phyloP scores from a whole-genome alignment of 2,113 vertebrate species.

The Chaetura pelagica region DNA sequence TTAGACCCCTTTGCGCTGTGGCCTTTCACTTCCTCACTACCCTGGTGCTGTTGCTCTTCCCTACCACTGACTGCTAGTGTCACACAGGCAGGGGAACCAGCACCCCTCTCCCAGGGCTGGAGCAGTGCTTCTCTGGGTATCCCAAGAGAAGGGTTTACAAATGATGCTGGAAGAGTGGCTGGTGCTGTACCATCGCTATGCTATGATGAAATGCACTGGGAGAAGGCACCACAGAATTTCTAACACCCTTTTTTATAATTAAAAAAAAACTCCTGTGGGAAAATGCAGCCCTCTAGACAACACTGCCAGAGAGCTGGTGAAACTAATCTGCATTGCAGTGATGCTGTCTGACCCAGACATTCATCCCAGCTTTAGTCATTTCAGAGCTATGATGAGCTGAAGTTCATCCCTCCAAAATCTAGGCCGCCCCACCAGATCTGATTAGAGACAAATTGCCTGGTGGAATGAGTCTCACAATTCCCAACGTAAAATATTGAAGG shows the following conservation, averaged over 20 bases:
- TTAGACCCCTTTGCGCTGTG: accelerated
- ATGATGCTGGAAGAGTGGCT: background rate
- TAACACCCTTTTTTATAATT: background rate
- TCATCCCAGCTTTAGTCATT: background rate
- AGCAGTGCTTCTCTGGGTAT: background rate
- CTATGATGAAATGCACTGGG: background rate
- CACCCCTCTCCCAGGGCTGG: background rate
- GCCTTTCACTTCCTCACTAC: background rate
- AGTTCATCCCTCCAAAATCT: background rate
- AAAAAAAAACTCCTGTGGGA: background rate
- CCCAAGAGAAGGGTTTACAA: background rate
- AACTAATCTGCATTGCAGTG: slow-evolving; percentile 9
- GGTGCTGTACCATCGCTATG: accelerated
- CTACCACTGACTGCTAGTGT: background rate
- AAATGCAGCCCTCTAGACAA: background rate
- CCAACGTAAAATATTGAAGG: background rate
- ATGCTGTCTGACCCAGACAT: background rate
- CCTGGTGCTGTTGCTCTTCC: background rate
- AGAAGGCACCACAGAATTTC: background rate
- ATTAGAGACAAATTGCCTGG: background rate
- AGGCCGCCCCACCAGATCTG: background rate
- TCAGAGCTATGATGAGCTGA: background rate
- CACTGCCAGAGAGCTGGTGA: background rate
- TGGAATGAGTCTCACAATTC: background rate
- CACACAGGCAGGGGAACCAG: background rate